These are phyloP conservation scores for Anser brachyrhynchus DNA, from an alignment of 2,113 vertebrate species.

Conservation along the genomic window DNA sequence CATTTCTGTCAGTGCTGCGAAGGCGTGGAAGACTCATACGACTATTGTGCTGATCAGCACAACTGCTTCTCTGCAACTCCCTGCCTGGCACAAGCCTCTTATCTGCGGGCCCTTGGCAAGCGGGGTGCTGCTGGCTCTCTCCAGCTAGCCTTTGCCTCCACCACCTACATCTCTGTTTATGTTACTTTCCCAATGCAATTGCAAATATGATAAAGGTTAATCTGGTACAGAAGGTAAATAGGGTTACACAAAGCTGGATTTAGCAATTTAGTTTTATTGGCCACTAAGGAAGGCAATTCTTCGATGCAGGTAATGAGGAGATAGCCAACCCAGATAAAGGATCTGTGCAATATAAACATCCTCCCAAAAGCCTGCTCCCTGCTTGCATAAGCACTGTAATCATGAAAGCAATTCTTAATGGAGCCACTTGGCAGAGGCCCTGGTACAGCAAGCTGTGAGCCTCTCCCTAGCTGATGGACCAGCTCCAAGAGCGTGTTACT, in stretches of 20 bases:
- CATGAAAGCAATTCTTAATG: slow-evolving; percentile 63
- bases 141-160: slow-evolving; percentile 54
- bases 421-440: slow-evolving; percentile 62
- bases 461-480: slow-evolving; percentile 40
- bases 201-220: slow-evolving; percentile 71
- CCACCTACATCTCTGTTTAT: slow-evolving; percentile 64
- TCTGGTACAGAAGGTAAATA: slow-evolving; percentile 63
- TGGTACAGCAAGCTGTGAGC: slow-evolving; percentile 53
- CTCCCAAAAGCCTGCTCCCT: slow-evolving; percentile 49
- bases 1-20: background rate
- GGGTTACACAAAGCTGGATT: slow-evolving; percentile 69
- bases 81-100: slow-evolving; percentile 48
- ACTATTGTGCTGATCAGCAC: background rate
- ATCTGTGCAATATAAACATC: slow-evolving; percentile 68
- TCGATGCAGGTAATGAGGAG: slow-evolving; percentile 65
- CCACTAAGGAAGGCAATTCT: slow-evolving; percentile 62
- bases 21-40: background rate
- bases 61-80: background rate
- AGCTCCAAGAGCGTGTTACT: slow-evolving; percentile 18
- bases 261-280: slow-evolving; percentile 67
- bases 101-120: slow-evolving; percentile 38
- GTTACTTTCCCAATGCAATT: slow-evolving; percentile 64
- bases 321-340: slow-evolving; percentile 63
- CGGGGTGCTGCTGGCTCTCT: slow-evolving; percentile 7
- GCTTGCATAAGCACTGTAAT: slow-evolving; percentile 50